These are phyloP conservation scores for Ciconia nigra DNA, from an alignment of 2,797 vertebrate genomes.

Conservation along the genomic window DNA sequence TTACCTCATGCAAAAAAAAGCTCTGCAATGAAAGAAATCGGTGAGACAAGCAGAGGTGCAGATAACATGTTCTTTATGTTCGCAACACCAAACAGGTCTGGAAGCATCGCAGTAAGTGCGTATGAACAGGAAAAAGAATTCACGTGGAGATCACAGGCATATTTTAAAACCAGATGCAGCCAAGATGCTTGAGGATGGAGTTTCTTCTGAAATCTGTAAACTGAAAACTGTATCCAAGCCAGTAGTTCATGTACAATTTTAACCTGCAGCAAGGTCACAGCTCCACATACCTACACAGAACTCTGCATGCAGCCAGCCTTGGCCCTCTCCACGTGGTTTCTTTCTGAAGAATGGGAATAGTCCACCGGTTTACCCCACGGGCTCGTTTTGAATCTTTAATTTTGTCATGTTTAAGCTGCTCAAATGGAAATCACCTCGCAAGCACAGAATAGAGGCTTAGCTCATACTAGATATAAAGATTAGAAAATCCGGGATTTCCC, in stretches of 20 bases:
- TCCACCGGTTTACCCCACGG: neutral
- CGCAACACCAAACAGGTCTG: conserved; percentile 1
- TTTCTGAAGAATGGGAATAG: neutral
- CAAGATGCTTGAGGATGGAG: neutral
- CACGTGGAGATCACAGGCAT: neutral
- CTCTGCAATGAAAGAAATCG: neutral
- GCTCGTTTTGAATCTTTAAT: neutral
- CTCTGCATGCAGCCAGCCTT: neutral
- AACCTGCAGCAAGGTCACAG: neutral
- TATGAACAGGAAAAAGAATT: neutral
- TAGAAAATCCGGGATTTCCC: conserved; percentile 14
- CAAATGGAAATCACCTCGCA: conserved; percentile 35
- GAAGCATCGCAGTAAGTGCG: neutral
- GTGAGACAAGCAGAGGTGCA: neutral
- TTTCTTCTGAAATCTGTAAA: neutral
- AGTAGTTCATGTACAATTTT: neutral
- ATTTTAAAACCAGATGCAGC: neutral
- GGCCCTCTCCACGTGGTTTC: neutral
- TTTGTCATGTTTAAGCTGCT: neutral
- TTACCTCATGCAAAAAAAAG: neutral
- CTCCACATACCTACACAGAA: neutral
- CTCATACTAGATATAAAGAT: conserved; percentile 29
- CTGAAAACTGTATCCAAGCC: neutral
- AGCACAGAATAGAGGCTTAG: conserved; percentile 2
- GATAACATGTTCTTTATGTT: conserved; percentile 1